Evolutionary conservation across 2,113 vertebrate genomes (phyloP), one percentile per base, ranked within the genome.

Genomic region (Proterorhinus semilunaris): DNA sequence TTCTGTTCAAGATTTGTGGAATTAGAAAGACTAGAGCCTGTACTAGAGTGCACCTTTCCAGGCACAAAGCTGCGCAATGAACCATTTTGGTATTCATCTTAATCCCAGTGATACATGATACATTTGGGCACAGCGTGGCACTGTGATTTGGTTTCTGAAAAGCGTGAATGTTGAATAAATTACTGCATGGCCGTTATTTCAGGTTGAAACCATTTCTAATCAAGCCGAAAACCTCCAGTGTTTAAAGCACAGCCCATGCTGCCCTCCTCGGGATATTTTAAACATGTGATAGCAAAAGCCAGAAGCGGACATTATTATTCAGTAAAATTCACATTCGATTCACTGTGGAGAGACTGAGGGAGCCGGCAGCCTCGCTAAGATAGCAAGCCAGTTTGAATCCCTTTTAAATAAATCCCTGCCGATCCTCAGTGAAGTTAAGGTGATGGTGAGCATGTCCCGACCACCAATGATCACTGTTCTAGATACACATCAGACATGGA

Each of bases 1-100:
- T 51, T 49, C 45, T 54, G 16, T 63, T 7, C 55, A 65, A 57
- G 66, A 52, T 66, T 72, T 76, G 76, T 73, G 49, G 48, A 62
- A 58, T 36, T 61, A 57, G 69, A 62, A 71, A 66, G 45, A 54
- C 51, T 15, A 44, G 36, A 59, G 53, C 10, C 27, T 5, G 12
- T 61, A n/a, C 7, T 8, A 61, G 57, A 43, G 27, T 8, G 11
- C 27, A 61, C 42, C 42, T 61, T 45, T n/a, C 3, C 13, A 61
- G 42, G 44, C 42, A 45, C 42, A 61, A 61, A 61, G 58, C 36
- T 9, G 44, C 42, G 7, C 15, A 61, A 61, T 61, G 3, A 61
- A 13, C 58, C 42, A 45, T 45, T 61, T n/a, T 43, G 15, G 44
- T 43, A 10, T 61, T 61, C 43, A 44, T 45, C 8, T 45, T 43